Conservation (phyloP, 2,113 vertebrate genomes). For the Rhagologus leucostigma region DNA sequence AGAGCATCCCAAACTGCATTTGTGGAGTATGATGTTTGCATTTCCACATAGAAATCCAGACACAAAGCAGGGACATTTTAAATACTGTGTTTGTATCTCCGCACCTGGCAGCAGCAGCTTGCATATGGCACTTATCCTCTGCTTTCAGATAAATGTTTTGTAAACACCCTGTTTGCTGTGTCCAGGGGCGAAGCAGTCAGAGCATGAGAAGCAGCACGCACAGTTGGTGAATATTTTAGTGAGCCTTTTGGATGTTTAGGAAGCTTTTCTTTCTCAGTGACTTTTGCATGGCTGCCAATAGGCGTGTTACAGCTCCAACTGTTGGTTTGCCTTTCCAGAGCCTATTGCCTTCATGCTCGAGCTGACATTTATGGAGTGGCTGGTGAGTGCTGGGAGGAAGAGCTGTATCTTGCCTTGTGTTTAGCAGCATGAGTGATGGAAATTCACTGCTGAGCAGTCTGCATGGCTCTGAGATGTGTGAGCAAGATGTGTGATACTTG, state of each 20-base stretch:
- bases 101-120: background rate
- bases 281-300: background rate
- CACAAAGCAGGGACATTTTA: background rate
- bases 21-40: accelerated
- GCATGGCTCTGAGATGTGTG: background rate
- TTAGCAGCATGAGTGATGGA: background rate
- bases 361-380: background rate
- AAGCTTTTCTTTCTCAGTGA: background rate
- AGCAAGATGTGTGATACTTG: background rate
- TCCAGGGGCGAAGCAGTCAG: background rate
- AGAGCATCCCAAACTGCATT: background rate
- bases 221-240: background rate
- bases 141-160: background rate
- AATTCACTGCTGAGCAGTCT: background rate
- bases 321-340: background rate
- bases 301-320: background rate
- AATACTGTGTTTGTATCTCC: background rate
- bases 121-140: background rate
- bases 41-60: background rate
- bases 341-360: accelerated
- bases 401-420: background rate
- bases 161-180: background rate
- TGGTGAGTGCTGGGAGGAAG: background rate
- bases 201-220: background rate
- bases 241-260: background rate